Evolutionary conservation across 2,797 vertebrate genomes (phyloP), one percentile per base, ranked within the genome.

Genomic region (Gymnocypris eckloni): DNA sequence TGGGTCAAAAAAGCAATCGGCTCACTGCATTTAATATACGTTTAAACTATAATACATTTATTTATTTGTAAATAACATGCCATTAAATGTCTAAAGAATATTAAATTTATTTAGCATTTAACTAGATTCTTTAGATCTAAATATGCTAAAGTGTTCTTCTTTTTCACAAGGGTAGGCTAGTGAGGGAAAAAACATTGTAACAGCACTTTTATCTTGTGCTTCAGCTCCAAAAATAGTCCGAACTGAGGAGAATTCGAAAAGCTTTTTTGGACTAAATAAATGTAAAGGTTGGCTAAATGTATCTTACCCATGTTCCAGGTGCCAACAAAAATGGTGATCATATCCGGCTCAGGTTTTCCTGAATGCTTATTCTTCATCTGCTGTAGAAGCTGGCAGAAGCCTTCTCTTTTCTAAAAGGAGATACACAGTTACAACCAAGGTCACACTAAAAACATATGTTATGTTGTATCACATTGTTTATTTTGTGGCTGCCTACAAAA

Each of bases 311-410:
- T 99, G 91, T 99, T 99, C 98, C 98, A 99, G 84, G 98, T 99
- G 87, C 98, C 98, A n/a, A 98, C 95, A 94, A 99, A 99, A 88
- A 99, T 93, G 41, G 96, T 97, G 91, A 99, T 97, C 98, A 99
- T 99, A 92, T 99, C 98, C 0, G 98, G 98, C 87, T 99, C 98
- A 1, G 97, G 95, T 90, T 99, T 98, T 83, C 96, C 97, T 0
- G 98, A 97, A 91, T 99, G 98, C 86, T 98, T 99, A 92, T 98
- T 99, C 92, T 99, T 99, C 98, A 99, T 98, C 91, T 98, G 98
- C 90, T 99, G 98, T 82, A 99, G 96, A 70, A 99, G 97, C 84
- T 99, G 98, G 90, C 98, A 99, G 92, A 99, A 99, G 0, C 97
- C 98, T 89, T 99, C 98, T 92, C 98, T 96, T 92, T 99, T 99